Conservation (phyloP, 2,888 invertebrate species). For the Apamea crenata region DNA sequence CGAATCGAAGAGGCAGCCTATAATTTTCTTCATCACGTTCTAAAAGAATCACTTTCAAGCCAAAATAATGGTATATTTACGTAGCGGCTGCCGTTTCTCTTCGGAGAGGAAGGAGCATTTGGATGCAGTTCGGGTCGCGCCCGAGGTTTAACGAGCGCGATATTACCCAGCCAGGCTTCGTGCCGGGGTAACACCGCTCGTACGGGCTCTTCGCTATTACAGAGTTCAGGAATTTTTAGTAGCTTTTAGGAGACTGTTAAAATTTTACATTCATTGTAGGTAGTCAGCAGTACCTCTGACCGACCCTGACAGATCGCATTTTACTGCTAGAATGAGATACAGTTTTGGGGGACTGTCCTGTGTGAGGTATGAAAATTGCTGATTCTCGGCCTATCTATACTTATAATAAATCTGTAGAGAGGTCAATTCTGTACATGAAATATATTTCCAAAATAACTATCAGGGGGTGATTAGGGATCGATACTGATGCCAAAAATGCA, state of each 20-base stretch:
- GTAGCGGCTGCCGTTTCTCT: conserved; percentile 30
- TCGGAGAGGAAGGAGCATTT: conserved; percentile 34
- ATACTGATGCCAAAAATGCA: too few relatives aligned
- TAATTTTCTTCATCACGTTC: neutral
- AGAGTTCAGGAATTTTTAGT: conserved; percentile 25
- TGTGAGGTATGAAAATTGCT: neutral
- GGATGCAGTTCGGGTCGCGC: conserved; percentile 48
- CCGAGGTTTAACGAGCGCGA: conserved; percentile 57
- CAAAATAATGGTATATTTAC: conserved; percentile 26
- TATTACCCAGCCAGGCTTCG: conserved; percentile 33
- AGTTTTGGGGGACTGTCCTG: neutral
- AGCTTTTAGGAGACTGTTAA: conserved; percentile 19
- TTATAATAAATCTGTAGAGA: too few relatives aligned
- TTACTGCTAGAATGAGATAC: neutral
- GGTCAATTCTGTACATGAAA: too few relatives aligned
- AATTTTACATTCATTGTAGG: conserved; percentile 1
- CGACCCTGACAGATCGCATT: neutral
- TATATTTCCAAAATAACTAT: too few relatives aligned
- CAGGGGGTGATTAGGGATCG: too few relatives aligned
- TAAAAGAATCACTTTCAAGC: conserved; percentile 28
- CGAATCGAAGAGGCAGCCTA: neutral
- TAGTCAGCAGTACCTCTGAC: neutral
- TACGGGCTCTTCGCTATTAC: conserved; percentile 19
- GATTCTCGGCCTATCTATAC: too few relatives aligned
- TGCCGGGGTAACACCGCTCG: conserved; percentile 14